Conservation (phyloP, 2,113 vertebrate genomes). For the Oreochromis niloticus region DNA sequence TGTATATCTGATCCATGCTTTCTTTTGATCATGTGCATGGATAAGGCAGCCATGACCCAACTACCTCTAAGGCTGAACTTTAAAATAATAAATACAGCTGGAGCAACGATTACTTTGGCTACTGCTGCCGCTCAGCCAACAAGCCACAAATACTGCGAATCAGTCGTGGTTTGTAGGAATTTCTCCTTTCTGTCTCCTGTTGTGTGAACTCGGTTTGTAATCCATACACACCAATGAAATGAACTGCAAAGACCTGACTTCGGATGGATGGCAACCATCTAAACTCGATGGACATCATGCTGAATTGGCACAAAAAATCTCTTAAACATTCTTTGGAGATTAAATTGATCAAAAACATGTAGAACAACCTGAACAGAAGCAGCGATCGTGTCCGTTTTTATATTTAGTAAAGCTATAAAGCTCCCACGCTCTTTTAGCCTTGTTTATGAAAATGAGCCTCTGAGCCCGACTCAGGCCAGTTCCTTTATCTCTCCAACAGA, state of each 20-base stretch:
- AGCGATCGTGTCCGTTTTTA: background rate
- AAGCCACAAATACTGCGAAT: background rate
- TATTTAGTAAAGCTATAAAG: background rate
- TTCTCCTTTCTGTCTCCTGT: background rate
- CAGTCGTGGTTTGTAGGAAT: conserved; percentile 3
- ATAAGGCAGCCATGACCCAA: background rate
- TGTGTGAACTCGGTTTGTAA: background rate
- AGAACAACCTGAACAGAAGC: background rate
- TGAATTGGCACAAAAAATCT: background rate
- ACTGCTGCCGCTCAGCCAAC: conserved; percentile 9
- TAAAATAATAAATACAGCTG: conserved; percentile 38
- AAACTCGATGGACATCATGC: background rate
- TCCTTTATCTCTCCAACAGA: background rate
- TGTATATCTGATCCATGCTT: background rate
- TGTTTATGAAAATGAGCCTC: background rate
- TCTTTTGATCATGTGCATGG: conserved; percentile 3
- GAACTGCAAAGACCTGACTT: background rate
- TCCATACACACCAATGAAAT: background rate
- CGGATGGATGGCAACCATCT: background rate
- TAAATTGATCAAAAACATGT: background rate
- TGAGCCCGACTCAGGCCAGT: background rate
- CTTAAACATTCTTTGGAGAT: background rate
- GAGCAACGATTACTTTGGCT: conserved; percentile 24
- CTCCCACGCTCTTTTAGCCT: background rate
- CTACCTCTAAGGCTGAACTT: background rate